Evolutionary conservation across 2,888 invertebrate genomes (phyloP), one percentile per base, ranked within the genome.

Genomic region (Volucella bombylans): DNA sequence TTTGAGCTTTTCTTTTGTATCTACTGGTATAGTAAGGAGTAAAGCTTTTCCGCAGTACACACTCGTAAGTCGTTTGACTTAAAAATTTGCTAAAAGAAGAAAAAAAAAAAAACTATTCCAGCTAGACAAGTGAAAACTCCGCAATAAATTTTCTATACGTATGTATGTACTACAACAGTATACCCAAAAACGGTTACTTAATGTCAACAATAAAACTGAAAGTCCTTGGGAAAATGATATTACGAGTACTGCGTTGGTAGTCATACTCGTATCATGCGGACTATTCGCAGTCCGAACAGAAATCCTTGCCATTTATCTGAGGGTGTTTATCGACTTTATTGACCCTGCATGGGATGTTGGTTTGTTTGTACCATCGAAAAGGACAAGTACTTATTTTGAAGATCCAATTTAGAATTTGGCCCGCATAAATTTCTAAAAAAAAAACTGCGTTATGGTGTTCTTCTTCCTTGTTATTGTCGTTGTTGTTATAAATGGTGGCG

Each of bases 401-500:
- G 68, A 77, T 62, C 54, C 77, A 77, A 76, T 76, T 76, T 77
- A 64, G 64, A 73, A 77, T 77, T 61, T 77, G 59, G 59, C 65
- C 61, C 43, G 61, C 77, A 68, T 69, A 69, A 49, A 69, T 69
- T 62, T 69, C 12, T 6, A 31, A 6, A 31, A 31, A 31, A 69
- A 69, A 69, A 55, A 49, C 49, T 77, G 69, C 69, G 77, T 69
- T 77, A 54, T 41, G 15, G 38, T 38, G 45, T 14, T 67, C n/a
- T 64, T 57, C 57, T 49, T 39, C 31, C 31, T 31, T 31, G 31
- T 31, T 31, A 4, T 31, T 31, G 31, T 31, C 0, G 31, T 6
- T 31, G 31, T 6, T 31, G 31, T 31, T 31, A 2, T 6, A 0
- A 6, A 0, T 6, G 6, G 0, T 31, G 31, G 6, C 6, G 31